Conservation (phyloP, 1,140 invertebrate genomes). For the Caenorhabditis latens region DNA sequence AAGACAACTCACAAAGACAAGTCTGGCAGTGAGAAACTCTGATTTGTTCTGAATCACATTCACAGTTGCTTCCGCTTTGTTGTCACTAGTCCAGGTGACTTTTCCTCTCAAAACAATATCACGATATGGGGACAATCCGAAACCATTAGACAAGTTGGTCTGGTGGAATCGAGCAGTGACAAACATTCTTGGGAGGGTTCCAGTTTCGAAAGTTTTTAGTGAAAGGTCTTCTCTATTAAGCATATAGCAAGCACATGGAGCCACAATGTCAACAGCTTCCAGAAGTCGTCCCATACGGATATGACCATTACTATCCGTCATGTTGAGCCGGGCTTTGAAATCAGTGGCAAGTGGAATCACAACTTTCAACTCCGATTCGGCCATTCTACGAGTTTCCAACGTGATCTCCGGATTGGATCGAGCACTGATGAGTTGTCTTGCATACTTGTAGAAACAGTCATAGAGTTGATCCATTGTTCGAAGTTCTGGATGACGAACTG, state of each 20-base stretch:
- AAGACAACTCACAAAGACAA: slow-evolving; percentile 15
- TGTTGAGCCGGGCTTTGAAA: slow-evolving; percentile 35
- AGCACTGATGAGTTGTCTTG: slow-evolving; percentile 34
- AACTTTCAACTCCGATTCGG: slow-evolving; percentile 24
- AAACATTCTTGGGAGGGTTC: slow-evolving; percentile 39
- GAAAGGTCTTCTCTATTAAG: slow-evolving; percentile 1
- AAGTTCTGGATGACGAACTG: slow-evolving; percentile 9
- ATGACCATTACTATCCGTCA: slow-evolving; percentile 34
- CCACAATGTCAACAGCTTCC: slow-evolving; percentile 39
- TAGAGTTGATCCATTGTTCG: slow-evolving; percentile 36
- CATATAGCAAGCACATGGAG: slow-evolving; percentile 47
- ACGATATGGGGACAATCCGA: slow-evolving; percentile 12
- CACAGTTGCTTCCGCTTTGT: slow-evolving; percentile 37
- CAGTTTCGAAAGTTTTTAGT: slow-evolving; percentile 31
- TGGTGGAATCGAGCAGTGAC: slow-evolving; percentile 39
- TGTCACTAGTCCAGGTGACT: slow-evolving; percentile 37
- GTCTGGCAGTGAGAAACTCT: slow-evolving; percentile 16
- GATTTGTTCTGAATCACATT: slow-evolving; percentile 50
- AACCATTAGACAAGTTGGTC: slow-evolving; percentile 13
- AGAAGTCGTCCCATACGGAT: slow-evolving; percentile 42
- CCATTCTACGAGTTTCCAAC: slow-evolving; percentile 5
- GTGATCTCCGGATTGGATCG: not conserved
- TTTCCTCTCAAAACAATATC: slow-evolving; percentile 43
- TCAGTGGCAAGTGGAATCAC: slow-evolving; percentile 15
- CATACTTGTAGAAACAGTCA: slow-evolving; percentile 38